Base-by-base conservation (phyloP, 1,140 invertebrate genomes). In the Samia ricini region DNA sequence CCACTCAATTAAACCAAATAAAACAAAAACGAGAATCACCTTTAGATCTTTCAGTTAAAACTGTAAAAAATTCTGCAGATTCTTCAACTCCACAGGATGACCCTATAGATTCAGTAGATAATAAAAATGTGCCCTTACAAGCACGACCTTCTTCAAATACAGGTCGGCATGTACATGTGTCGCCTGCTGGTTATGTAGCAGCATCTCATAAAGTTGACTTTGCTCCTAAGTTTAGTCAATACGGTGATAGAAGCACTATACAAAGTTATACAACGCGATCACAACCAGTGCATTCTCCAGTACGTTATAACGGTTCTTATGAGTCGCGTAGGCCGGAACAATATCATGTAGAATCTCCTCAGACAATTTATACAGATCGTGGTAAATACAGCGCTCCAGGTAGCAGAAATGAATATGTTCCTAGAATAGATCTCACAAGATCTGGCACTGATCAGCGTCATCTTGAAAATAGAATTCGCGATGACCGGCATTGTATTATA, bases 31-130 rank as follows among this genome's bases (percentile, higher is more conserved):
- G 93, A 33, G 95, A 96, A 77, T 96, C 95, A 0, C 96, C 96
- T 0, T 79, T 97, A 51, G 96, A 97, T 85, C 89, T 97, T 12
- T 97, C 96, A 0, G 95, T 97, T 33, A 97, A 96, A 79, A 97
- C 96, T 0, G 94, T 97, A 0, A 94, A 96, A 73, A 96, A 95
- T 36, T 95, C 95, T 0, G 96, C 96, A 0, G 96, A 97, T 83
- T 96, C 96, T 0, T 96, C 96, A 0, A 96, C 96, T 0, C 94
- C 94, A 0, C 93, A 94, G 74, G 95, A 95, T 72, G 94, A 95
- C 56, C 74, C 85, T 3, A 91, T 93, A 56, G 87, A 87, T 77
- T 88, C 83, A 18, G 75, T 75, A 42, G 86, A 88, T 66, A 90
- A 66, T 80, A 90, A 85, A 83, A 77, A 64, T 61, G 68, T 76